These are phyloP conservation scores for Parauchenoglanis ngamensis DNA, from an alignment of 2,797 vertebrate genomes.

Conservation along the genomic window DNA sequence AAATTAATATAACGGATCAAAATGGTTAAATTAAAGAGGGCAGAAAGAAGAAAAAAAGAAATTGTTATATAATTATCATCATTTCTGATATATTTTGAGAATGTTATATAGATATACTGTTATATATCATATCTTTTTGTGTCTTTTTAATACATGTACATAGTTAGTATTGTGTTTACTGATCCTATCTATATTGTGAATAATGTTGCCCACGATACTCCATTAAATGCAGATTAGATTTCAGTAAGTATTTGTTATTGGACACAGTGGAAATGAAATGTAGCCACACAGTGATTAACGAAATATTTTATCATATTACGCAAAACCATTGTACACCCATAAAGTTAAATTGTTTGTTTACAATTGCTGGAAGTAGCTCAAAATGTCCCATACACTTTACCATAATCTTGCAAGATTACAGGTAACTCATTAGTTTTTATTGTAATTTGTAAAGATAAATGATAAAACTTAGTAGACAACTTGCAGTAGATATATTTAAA, in stretches of 20 bases:
- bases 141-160: no score
- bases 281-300: not conserved
- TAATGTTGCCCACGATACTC: not conserved
- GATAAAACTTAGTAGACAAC: not conserved
- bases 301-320: not conserved
- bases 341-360: not conserved
- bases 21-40: conserved; percentile 65
- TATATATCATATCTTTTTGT: no score
- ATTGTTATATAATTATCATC: conserved; percentile 49
- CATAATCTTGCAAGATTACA: not conserved
- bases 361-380: not conserved
- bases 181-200: not conserved
- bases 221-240: not conserved
- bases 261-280: not conserved
- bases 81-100: conserved; percentile 18
- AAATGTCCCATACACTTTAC: not conserved
- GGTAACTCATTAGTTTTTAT: not conserved
- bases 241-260: not conserved
- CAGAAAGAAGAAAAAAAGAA: conserved; percentile 55
- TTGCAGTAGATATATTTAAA: not conserved
- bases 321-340: not conserved
- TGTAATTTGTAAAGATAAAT: not conserved
- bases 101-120: not conserved
- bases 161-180: no score
- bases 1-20: conserved; percentile 75